phyloP scores from a whole-genome alignment of 2,797 vertebrate species.

The Nannoperca obscura region DNA sequence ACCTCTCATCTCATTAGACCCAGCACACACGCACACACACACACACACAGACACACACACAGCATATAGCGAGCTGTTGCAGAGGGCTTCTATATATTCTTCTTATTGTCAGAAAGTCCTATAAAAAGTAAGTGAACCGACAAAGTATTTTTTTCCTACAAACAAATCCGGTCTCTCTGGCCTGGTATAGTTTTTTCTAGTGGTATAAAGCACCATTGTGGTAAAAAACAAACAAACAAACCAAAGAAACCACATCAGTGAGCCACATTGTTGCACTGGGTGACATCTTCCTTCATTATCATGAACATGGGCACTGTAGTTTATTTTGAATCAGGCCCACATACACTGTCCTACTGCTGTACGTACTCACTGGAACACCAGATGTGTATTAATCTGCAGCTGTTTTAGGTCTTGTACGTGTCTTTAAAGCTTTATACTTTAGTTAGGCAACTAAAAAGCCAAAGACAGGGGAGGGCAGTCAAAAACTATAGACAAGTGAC shows the following conservation, averaged over 20 bases:
- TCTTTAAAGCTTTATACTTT: background rate
- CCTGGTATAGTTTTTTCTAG: conserved; percentile 8
- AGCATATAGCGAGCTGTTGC: conserved; percentile 12
- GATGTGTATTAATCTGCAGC: conserved; percentile 1
- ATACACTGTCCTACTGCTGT: background rate
- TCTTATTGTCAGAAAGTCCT: conserved; percentile 1
- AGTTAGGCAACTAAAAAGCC: too few relatives aligned
- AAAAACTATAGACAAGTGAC: background rate
- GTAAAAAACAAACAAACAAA: background rate
- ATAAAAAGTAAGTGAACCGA: background rate
- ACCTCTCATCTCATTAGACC: conserved; percentile 30
- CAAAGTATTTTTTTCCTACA: background rate
- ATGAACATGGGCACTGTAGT: conserved; percentile 21
- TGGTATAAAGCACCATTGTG: conserved; percentile 19
- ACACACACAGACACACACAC: conserved; percentile 24
- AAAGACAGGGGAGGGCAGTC: background rate
- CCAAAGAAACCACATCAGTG: conserved; percentile 24
- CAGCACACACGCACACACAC: conserved; percentile 17
- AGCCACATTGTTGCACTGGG: conserved; percentile 7
- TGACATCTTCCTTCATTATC: conserved; percentile 32
- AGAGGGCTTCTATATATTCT: conserved; percentile 12
- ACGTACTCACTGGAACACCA: background rate
- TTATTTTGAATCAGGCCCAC: conserved; percentile 23
- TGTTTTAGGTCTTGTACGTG: background rate
- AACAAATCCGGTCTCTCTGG: conserved; percentile 11